Evolutionary conservation across 2,888 invertebrate species (phyloP).

Genomic region (Corbicula japonica): DNA sequence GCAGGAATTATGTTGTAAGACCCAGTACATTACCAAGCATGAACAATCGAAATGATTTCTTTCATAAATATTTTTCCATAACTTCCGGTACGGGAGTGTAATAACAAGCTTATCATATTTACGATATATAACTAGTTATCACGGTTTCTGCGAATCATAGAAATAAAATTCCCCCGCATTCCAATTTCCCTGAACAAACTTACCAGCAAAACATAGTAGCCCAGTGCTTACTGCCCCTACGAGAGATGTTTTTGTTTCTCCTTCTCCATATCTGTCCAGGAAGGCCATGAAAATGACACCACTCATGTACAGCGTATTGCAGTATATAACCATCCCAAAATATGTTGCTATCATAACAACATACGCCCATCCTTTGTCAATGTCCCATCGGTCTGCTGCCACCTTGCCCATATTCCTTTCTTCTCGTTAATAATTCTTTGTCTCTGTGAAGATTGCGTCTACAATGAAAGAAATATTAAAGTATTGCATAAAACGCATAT

Average conservation of each 20-base stretch:
- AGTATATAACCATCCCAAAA: conserved; percentile 58
- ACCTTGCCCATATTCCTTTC: no score
- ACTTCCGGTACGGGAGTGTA: neutral
- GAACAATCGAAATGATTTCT: neutral
- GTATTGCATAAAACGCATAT: no score
- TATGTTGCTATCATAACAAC: conserved; percentile 53
- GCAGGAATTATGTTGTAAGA: neutral
- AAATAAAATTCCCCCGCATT: no score
- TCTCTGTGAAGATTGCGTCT: no score
- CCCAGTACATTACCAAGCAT: neutral
- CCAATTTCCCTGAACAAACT: no score
- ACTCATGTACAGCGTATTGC: conserved; percentile 57
- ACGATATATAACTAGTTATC: neutral
- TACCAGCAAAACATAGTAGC: conserved; percentile 59
- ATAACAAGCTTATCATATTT: neutral
- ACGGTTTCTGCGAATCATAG: neutral
- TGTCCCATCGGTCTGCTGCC: conserved; percentile 12
- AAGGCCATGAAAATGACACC: conserved; percentile 66
- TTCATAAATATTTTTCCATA: neutral
- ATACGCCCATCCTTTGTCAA: conserved; percentile 64
- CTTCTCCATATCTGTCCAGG: conserved; percentile 52
- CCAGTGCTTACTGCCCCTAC: conserved; percentile 64
- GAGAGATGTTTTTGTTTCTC: conserved; percentile 53
- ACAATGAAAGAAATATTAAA: no score
- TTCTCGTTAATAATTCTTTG: no score